Percentiles rank a stretch among this genome's conserved stretches.
These are phyloP conservation scores for Drosophila lacertosa DNA, from an alignment of 1,140 invertebrate genomes.

Conservation along the genomic window DNA sequence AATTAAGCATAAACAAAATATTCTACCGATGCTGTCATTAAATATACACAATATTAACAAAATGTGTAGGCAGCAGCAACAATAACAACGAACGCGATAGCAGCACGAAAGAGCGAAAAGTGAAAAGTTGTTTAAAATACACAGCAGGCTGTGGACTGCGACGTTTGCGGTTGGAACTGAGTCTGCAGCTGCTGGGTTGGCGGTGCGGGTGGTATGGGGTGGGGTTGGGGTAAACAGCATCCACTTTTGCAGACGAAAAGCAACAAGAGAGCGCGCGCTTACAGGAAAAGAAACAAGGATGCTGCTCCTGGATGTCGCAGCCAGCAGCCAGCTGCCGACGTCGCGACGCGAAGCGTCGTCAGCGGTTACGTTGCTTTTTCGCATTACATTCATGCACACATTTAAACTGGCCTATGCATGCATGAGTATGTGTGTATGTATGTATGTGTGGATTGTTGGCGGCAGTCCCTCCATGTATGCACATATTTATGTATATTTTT, in stretches of 20 bases:
- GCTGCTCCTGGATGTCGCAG: conserved; percentile 45
- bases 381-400: conserved; percentile 31
- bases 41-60: conserved; percentile 40
- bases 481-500: conserved; percentile 44
- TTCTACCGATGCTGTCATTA: conserved; percentile 10
- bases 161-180: conserved; percentile 27
- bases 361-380: conserved; percentile 72
- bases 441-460: conserved; percentile 57
- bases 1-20: conserved; percentile 34
- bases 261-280: conserved; percentile 42
- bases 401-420: conserved; percentile 4
- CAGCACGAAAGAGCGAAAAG: conserved; percentile 38
- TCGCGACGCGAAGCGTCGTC: no score
- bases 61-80: conserved; percentile 25
- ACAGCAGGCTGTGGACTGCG: conserved; percentile 32
- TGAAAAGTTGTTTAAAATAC: conserved; percentile 55
- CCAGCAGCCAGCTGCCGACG: conserved; percentile 50
- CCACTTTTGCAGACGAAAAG: conserved; percentile 57
- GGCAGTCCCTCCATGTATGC: conserved; percentile 54
- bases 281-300: conserved; percentile 74
- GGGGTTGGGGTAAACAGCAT: conserved; percentile 64
- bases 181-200: conserved; percentile 13
- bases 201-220: conserved; percentile 8
- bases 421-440: neutral
- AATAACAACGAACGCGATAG: conserved; percentile 25